Conservation (phyloP, 2,113 vertebrate species). For the Eupsittula cactorum region DNA sequence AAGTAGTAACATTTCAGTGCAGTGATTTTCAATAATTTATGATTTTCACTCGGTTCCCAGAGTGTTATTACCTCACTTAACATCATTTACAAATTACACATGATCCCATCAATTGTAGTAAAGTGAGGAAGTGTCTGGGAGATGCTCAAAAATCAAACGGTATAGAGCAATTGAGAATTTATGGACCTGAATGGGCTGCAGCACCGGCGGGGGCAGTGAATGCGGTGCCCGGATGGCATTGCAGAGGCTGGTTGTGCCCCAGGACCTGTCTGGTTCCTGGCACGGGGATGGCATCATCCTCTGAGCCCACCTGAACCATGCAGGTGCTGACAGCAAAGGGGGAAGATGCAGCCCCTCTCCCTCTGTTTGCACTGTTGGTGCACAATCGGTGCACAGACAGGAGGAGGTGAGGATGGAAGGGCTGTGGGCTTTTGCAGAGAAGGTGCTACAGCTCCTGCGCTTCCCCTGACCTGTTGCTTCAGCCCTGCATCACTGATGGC, state of each 20-base stretch:
- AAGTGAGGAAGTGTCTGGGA: conserved; percentile 71
- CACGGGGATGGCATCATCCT: background rate
- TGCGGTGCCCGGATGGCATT: accelerated
- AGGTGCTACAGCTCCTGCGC: background rate
- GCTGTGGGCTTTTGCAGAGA: background rate
- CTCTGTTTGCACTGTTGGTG: background rate
- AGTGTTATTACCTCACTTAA: conserved; percentile 72
- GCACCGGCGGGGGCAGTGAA: accelerated
- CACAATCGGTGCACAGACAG: background rate
- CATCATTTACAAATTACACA: conserved; percentile 72
- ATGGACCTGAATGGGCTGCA: background rate
- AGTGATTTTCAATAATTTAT: conserved; percentile 70
- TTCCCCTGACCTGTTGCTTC: background rate
- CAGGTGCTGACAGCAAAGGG: background rate
- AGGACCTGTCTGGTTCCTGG: accelerated
- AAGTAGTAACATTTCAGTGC: conserved; percentile 33
- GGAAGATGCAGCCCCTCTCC: background rate
- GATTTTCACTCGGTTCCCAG: conserved; percentile 55
- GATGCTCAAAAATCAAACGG: conserved; percentile 47
- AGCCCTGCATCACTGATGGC: accelerated
- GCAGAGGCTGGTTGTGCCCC: background rate
- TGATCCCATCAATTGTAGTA: conserved; percentile 68
- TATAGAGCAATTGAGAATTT: conserved; percentile 51
- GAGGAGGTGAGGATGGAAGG: background rate
- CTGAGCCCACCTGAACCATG: background rate